Conservation (phyloP, 1,140 invertebrate species). For the Antheraea pernyi region DNA sequence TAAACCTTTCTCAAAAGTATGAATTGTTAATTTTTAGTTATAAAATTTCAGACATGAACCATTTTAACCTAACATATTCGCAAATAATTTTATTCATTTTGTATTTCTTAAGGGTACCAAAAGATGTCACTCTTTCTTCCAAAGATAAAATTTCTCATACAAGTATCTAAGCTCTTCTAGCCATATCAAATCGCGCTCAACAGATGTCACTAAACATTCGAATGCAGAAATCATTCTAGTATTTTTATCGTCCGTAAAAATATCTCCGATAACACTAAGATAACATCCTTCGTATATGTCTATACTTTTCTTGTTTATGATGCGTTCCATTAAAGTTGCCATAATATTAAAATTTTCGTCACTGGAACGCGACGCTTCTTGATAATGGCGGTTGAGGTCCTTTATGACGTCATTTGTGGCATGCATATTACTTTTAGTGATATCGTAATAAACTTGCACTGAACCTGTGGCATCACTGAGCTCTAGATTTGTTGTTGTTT, state of each 20-base stretch:
- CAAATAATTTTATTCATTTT: background rate
- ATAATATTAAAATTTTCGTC: constrained; percentile 47
- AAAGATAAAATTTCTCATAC: constrained; percentile 66
- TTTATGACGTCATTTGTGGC: constrained; percentile 34
- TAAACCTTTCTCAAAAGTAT: too few species aligned
- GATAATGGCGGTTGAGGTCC: constrained; percentile 40
- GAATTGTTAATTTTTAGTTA: too few species aligned
- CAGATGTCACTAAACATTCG: constrained; percentile 43
- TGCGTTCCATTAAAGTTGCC: constrained; percentile 45
- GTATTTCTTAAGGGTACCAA: background rate
- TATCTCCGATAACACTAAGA: constrained; percentile 60
- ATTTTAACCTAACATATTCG: too few species aligned
- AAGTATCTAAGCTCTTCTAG: constrained; percentile 63
- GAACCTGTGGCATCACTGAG: constrained; percentile 61
- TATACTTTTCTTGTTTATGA: constrained; percentile 41
- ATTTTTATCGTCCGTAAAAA: constrained; percentile 57
- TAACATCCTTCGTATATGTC: constrained; percentile 48
- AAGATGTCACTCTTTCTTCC: constrained; percentile 18
- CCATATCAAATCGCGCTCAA: constrained; percentile 60
- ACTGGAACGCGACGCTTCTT: constrained; percentile 32
- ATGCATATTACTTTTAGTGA: constrained; percentile 43
- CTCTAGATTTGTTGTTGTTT: constrained; percentile 47
- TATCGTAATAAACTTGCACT: constrained; percentile 57
- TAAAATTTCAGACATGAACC: too few species aligned
- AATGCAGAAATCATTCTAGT: constrained; percentile 59